A percentile compares a stretch with the other conserved stretches of the same genome.
phyloP scores from a whole-genome alignment of 2,113 vertebrate species.

The Microtus pennsylvanicus region DNA sequence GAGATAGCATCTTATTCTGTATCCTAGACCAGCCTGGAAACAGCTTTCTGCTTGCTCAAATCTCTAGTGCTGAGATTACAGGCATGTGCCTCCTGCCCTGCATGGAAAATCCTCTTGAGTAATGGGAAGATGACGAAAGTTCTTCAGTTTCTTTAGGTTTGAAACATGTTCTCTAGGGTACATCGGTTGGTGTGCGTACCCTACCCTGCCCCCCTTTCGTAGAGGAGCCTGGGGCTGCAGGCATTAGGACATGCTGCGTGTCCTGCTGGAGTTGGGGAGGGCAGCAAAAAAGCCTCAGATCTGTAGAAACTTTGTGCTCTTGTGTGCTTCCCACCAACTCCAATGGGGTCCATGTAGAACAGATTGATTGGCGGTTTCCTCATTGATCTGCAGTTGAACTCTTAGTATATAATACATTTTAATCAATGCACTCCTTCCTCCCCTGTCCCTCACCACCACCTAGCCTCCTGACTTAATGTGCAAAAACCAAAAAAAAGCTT shows the following conservation, averaged over 20 bases:
- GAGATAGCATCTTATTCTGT: neutral
- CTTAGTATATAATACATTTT: neutral
- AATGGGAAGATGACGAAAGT: constrained; percentile 21
- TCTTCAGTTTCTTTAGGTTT: constrained; percentile 17
- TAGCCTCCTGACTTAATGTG: neutral
- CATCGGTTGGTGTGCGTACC: neutral
- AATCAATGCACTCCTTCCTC: neutral
- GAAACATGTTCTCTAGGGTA: neutral
- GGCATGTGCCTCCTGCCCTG: neutral
- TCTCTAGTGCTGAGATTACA: neutral
- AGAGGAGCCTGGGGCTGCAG: neutral
- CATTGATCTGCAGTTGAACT: neutral
- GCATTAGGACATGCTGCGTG: neutral
- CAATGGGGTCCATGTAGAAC: neutral
- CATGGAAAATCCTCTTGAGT: constrained; percentile 9
- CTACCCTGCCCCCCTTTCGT: neutral
- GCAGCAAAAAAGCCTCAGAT: neutral
- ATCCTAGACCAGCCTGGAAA: neutral
- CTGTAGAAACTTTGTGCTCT: neutral
- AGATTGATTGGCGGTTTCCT: neutral
- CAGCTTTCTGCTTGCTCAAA: neutral
- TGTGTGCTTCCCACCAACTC: neutral
- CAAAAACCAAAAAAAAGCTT: neutral
- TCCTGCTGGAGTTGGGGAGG: neutral
- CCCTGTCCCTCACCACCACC: neutral